phyloP scores from a whole-genome alignment of 2,113 vertebrate genomes.

The Aldabrachelys gigantea region DNA sequence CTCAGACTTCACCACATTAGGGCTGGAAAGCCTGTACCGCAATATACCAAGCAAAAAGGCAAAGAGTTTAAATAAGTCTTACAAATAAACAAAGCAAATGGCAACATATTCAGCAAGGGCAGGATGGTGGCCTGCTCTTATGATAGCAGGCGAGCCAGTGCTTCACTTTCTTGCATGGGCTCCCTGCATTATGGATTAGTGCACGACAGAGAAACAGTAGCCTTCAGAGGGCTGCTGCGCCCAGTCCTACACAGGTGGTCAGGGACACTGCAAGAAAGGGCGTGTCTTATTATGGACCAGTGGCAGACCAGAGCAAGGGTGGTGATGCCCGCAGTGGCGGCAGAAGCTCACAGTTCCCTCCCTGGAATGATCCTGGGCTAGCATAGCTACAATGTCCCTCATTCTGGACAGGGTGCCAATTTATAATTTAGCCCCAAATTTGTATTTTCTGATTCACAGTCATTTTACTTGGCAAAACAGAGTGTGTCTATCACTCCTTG shows the following conservation, averaged over 20 bases:
- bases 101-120: neutral
- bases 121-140: no score
- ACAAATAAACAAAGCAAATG: neutral
- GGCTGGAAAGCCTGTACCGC: neutral
- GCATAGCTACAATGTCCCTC: neutral
- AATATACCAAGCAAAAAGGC: neutral
- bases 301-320: neutral
- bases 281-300: neutral
- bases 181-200: neutral
- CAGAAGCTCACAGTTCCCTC: neutral
- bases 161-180: neutral
- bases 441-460: neutral
- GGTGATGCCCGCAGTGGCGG: neutral
- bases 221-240: neutral
- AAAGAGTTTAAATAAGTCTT: neutral
- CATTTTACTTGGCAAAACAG: neutral
- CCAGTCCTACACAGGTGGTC: neutral
- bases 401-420: neutral
- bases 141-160: fast-evolving
- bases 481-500: neutral
- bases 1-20: fast-evolving
- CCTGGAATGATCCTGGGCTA: neutral
- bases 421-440: neutral
- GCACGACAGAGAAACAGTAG: neutral
- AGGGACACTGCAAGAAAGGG: neutral